Evolutionary conservation across 2,888 invertebrate species (phyloP).

Genomic region (Callosobruchus maculatus): DNA sequence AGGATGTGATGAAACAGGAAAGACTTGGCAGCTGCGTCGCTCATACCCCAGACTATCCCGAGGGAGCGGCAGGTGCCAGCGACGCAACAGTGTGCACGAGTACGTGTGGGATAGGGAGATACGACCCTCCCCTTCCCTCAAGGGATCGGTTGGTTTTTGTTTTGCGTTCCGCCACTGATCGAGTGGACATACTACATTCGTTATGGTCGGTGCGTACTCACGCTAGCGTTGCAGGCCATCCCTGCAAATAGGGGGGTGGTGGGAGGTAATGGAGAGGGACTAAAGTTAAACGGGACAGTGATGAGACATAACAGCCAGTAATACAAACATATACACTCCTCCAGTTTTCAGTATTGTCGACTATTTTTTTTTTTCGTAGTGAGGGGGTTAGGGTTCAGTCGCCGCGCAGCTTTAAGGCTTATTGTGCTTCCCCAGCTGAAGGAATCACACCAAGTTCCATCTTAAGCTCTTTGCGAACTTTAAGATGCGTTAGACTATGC

Average conservation of each 20-base stretch:
- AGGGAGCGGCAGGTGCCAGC: background rate
- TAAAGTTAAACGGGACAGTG: background rate
- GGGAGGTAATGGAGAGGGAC: background rate
- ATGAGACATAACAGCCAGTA: too few relatives aligned
- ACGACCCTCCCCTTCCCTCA: background rate
- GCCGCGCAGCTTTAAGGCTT: too few relatives aligned
- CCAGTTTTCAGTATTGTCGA: too few relatives aligned
- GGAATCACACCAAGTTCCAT: too few relatives aligned
- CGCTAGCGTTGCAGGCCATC: background rate
- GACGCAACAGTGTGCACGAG: background rate
- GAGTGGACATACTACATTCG: background rate
- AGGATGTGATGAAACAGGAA: background rate
- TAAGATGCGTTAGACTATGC: too few relatives aligned
- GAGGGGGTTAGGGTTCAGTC: too few relatives aligned
- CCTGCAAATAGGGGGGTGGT: background rate
- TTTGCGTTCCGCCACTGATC: background rate
- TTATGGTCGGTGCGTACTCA: background rate
- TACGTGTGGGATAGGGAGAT: background rate
- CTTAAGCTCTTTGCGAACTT: too few relatives aligned
- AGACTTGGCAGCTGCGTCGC: background rate
- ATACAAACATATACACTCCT: too few relatives aligned
- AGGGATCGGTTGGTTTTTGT: background rate
- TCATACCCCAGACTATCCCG: background rate
- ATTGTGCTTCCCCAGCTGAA: too few relatives aligned
- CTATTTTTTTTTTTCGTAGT: too few relatives aligned